Evolutionary conservation across 2,113 vertebrate genomes (phyloP).

Genomic region (Carollia perspicillata): DNA sequence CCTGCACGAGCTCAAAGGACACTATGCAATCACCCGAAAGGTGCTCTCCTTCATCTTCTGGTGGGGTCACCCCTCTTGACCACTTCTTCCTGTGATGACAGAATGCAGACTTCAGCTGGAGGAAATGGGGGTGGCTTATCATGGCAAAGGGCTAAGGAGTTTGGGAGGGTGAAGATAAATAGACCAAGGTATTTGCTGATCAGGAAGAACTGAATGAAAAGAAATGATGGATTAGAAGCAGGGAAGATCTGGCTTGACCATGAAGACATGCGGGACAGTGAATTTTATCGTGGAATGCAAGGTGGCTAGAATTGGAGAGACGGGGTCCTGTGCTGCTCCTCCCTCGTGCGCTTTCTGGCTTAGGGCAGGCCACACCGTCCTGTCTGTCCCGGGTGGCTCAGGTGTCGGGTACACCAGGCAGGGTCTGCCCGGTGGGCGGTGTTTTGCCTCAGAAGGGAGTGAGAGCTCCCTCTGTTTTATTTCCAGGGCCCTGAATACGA

Average conservation of each 20-base stretch:
- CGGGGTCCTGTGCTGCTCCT: background rate
- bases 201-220: background rate
- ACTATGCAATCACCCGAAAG: conserved; percentile 99
- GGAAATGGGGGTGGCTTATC: background rate
- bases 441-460: background rate
- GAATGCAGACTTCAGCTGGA: background rate
- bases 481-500: background rate
- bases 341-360: background rate
- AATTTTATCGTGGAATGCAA: background rate
- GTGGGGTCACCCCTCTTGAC: background rate
- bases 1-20: conserved; percentile 95
- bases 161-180: background rate
- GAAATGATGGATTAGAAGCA: background rate
- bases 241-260: background rate
- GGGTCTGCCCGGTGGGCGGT: background rate
- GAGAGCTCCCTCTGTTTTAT: background rate
- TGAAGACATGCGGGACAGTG: background rate
- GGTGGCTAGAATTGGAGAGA: background rate
- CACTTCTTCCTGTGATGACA: background rate
- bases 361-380: background rate
- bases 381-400: background rate
- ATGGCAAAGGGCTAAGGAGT: background rate
- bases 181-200: background rate
- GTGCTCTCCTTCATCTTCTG: conserved; percentile 73
- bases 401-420: background rate